These are phyloP conservation scores for Agrenia bidenticulata DNA, from an alignment of 2,888 invertebrate species.

Conservation along the genomic window DNA sequence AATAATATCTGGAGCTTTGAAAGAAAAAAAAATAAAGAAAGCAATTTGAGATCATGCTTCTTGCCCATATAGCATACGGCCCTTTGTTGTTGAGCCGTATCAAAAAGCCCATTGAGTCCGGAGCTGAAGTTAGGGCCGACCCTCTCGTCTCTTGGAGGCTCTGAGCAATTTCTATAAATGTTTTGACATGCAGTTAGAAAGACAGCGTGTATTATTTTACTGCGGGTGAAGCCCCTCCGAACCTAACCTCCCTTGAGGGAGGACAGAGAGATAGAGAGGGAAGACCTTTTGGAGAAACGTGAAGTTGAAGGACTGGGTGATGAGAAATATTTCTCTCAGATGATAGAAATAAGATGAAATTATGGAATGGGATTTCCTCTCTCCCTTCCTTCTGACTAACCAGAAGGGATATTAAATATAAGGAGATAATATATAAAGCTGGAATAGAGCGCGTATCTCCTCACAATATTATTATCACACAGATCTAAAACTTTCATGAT, in stretches of 20 bases:
- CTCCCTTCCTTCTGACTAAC: too few relatives aligned
- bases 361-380: background rate
- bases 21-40: too few relatives aligned
- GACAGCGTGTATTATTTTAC: slow-evolving; percentile 7
- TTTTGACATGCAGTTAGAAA: background rate
- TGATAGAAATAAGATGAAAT: slow-evolving; percentile 4
- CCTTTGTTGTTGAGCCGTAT: slow-evolving; percentile 1
- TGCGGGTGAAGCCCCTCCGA: background rate
- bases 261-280: background rate
- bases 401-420: background rate
- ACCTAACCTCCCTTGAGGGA: background rate
- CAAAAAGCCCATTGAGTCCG: background rate
- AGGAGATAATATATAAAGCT: too few relatives aligned
- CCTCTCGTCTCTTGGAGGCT: background rate
- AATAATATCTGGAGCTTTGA: too few relatives aligned
- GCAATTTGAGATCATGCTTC: too few relatives aligned
- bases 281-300: background rate
- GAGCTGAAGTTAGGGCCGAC: background rate
- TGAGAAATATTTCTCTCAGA: slow-evolving; percentile 6
- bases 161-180: slow-evolving; percentile 4
- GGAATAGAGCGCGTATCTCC: too few relatives aligned
- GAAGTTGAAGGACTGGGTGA: background rate
- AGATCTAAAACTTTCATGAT: too few relatives aligned
- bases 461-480: background rate
- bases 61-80: background rate